phyloP scores from a whole-genome alignment of 2,797 vertebrate species.

The Anas georgica region DNA sequence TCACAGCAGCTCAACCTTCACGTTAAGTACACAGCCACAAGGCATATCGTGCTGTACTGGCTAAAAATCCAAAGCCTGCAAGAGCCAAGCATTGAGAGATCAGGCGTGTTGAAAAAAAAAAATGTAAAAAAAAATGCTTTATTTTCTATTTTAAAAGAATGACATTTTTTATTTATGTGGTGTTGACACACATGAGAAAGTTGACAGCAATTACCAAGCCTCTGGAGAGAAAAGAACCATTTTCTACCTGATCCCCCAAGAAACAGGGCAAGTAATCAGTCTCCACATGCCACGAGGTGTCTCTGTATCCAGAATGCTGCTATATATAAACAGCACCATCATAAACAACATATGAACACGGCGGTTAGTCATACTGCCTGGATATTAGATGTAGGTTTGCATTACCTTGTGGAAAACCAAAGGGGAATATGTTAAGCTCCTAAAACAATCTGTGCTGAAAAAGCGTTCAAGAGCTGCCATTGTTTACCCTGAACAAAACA shows the following conservation, averaged over 20 bases:
- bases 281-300: background rate
- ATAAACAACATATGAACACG: slow-evolving; percentile 55
- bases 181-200: background rate
- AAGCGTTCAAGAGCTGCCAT: background rate
- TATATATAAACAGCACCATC: slow-evolving; percentile 49
- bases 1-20: background rate
- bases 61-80: background rate
- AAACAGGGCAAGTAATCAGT: background rate
- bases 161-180: too few relatives aligned
- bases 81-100: background rate
- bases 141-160: too few relatives aligned
- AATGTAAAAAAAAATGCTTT: too few relatives aligned
- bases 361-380: slow-evolving; percentile 25
- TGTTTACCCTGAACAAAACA: background rate
- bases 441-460: background rate
- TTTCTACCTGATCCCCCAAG: background rate
- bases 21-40: background rate
- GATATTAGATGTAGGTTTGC: background rate
- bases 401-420: background rate
- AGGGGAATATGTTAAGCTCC: background rate
- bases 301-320: background rate
- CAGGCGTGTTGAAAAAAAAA: background rate
- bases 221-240: background rate
- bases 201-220: background rate
- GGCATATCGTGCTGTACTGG: background rate